Conservation (phyloP, 2,113 vertebrate species). For the Shinisaurus crocodilurus region DNA sequence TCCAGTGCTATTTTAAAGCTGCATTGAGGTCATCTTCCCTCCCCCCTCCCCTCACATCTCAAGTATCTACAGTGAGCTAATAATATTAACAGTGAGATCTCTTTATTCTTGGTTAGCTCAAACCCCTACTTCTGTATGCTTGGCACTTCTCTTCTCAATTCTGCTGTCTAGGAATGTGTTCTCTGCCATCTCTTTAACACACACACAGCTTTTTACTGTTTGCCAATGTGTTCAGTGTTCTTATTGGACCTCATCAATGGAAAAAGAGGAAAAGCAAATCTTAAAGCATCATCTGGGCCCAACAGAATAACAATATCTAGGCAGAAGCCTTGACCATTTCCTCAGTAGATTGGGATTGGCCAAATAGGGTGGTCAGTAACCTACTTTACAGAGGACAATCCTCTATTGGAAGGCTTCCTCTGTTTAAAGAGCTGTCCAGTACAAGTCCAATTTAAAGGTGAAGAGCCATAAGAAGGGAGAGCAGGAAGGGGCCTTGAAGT, state of each 20-base stretch:
- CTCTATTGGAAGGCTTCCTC: neutral
- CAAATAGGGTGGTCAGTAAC: neutral
- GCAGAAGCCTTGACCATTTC: neutral
- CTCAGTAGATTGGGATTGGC: neutral
- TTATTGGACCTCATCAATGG: neutral
- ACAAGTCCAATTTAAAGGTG: too few species aligned
- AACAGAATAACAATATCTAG: neutral
- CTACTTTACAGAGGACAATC: too few species aligned
- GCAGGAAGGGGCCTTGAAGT: neutral
- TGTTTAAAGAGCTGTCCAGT: neutral
- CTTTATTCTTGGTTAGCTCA: slow-evolving; percentile 16
- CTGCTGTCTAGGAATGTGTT: slow-evolving; percentile 11
- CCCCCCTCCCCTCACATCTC: slow-evolving; percentile 2
- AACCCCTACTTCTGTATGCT: neutral
- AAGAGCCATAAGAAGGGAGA: neutral
- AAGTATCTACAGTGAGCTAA: slow-evolving; percentile 28
- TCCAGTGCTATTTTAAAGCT: slow-evolving; percentile 29
- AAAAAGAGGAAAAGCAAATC: neutral
- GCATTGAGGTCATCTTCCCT: neutral
- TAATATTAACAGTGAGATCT: slow-evolving; percentile 15
- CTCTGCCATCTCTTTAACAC: neutral
- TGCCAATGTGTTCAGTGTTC: neutral
- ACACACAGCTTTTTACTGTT: neutral
- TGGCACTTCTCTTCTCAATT: neutral
- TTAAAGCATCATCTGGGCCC: neutral